Percentiles rank a stretch among this genome's conserved stretches.
phyloP scores from a whole-genome alignment of 2,113 vertebrate genomes.

The Ia io region DNA sequence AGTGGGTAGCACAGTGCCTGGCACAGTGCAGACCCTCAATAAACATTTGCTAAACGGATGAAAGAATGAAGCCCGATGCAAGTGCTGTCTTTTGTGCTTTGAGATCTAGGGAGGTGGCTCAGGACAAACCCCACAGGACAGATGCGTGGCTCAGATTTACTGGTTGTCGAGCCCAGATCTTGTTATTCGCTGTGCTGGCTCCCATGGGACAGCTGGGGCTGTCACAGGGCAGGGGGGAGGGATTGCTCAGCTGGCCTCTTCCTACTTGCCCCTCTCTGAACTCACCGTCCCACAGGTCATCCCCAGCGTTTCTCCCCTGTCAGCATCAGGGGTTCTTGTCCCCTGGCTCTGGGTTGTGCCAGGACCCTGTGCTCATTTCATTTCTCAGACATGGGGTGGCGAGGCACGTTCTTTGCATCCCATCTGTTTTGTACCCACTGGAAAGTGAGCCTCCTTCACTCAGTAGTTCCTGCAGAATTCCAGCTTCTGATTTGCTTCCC shows the following conservation, averaged over 20 bases:
- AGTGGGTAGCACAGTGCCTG: neutral
- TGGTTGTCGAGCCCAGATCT: neutral
- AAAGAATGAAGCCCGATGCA: neutral
- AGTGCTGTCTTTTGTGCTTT: neutral
- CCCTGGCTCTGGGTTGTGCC: neutral
- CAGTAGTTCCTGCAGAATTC: neutral
- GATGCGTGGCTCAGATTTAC: fast-evolving
- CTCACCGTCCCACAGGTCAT: fast-evolving
- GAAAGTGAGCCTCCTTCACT: neutral
- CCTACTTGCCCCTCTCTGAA: fast-evolving
- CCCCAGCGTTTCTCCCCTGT: neutral
- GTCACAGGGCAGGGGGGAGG: neutral
- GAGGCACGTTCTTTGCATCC: neutral
- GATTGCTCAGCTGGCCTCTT: too few species aligned
- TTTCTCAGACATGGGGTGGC: neutral
- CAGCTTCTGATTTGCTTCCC: neutral
- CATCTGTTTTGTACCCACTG: fast-evolving
- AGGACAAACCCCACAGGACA: neutral
- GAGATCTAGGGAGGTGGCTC: neutral
- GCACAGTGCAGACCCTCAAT: neutral
- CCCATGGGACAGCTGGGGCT: fast-evolving
- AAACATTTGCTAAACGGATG: neutral
- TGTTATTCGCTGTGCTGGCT: fast-evolving
- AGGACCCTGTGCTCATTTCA: neutral
- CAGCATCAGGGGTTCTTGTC: neutral